A percentile compares a stretch with the other conserved stretches of the same genome.
These are phyloP conservation scores for Bufo gargarizans DNA, from an alignment of 2,113 vertebrate species.

Conservation along the genomic window DNA sequence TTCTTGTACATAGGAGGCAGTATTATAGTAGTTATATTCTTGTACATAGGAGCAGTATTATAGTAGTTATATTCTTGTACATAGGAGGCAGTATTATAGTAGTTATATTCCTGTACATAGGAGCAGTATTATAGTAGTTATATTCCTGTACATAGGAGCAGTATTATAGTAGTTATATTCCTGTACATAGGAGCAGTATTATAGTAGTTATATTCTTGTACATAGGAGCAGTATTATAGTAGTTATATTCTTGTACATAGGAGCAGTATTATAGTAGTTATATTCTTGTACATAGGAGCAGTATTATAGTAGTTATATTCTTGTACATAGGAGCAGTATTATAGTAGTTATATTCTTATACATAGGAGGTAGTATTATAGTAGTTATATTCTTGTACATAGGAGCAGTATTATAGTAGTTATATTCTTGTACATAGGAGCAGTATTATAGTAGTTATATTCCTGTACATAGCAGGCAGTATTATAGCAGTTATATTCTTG, in stretches of 20 bases:
- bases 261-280: background rate
- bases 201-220: constrained; percentile 19
- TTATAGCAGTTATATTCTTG: background rate
- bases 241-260: background rate
- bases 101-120: background rate
- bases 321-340: background rate
- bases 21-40: constrained; percentile 1
- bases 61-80: constrained; percentile 2
- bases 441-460: constrained; percentile 19
- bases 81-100: background rate
- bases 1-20: background rate
- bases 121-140: constrained; percentile 3
- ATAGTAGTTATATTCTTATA: constrained; percentile 16
- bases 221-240: background rate
- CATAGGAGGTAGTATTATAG: background rate
- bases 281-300: constrained; percentile 2
- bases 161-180: constrained; percentile 14
- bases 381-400: constrained; percentile 8
- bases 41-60: background rate
- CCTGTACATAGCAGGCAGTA: background rate
- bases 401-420: constrained; percentile 2
- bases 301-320: constrained; percentile 19
- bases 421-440: background rate
- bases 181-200: background rate
- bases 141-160: constrained; percentile 1